Base-by-base conservation (phyloP, 2,888 invertebrate species). In the Apodemia hepburni region DNA sequence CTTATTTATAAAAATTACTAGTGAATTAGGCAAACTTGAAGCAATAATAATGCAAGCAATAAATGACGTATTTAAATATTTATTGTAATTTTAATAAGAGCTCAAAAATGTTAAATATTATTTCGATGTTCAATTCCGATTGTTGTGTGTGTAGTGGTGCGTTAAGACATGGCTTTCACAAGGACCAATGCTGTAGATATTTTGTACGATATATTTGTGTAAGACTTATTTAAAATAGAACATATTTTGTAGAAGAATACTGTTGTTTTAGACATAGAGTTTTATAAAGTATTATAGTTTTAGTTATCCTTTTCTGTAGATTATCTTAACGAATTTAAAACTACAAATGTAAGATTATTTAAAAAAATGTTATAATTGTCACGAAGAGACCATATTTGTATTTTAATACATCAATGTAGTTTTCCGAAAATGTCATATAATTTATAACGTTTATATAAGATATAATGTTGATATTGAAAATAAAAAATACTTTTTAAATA, bases 321-420 rank as follows among this genome's bases (percentile, higher is more conserved):
- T 83, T 84, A 79, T 80, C 81, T 78, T 81, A 78, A 87, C 87
- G 87, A 87, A 87, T 87, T 87, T 87, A 57, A 58, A 61, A 27
- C 38, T 61, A 47, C 17, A 61, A 61, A 18, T 38, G 12, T 51
- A 51, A 51, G 51, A 22, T 51, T 51, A 51, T 51, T 51, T 51
- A 51, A 51, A 51, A 12, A 51, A 51, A 17, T 51, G 18, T 22
- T 18, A 51, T 0, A 22, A 18, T 51, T 51, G 22, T 51, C 22
- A 51, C 51, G 12, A 47, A 17, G 22, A 51, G 51, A 51, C n/a
- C 18, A 12, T 38, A 12, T 15, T 11, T 51, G 51, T 51, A 51
- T 51, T 51, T 51, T 22, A 51, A 38, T 17, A 17, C 47, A 47
- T 47, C 1, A n/a, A 29, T 47, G 47, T 47, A 47, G 47, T 47